phyloP scores from a whole-genome alignment of 2,797 vertebrate species.

The Micropoecilia bifurca region DNA sequence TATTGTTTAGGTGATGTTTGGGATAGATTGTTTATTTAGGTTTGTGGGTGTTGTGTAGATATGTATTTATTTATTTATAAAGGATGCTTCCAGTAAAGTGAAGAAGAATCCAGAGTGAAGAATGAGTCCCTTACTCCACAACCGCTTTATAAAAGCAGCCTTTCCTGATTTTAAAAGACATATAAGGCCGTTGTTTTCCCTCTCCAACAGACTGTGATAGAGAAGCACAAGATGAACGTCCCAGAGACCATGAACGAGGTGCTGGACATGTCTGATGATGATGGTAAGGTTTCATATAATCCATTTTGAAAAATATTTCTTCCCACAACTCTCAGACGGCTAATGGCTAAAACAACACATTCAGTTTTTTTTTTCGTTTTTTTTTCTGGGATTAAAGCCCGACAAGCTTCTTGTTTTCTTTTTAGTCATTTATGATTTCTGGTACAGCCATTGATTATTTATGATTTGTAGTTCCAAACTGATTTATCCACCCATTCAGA shows the following conservation, averaged over 20 bases:
- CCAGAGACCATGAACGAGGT: conserved; percentile 99
- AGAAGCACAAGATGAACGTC: conserved; percentile 99
- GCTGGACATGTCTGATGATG: conserved; percentile 98
- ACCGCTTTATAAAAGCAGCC: neutral
- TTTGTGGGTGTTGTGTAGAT: neutral
- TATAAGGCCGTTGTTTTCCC: conserved; percentile 1
- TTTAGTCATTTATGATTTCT: conserved; percentile 28
- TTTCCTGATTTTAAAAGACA: too few relatives aligned
- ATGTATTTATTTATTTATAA: neutral
- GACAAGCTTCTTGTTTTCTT: neutral
- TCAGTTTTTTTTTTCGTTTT: neutral
- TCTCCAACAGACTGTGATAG: conserved; percentile 88
- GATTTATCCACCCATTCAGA: neutral
- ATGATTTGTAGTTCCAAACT: conserved; percentile 4
- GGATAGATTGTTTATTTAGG: neutral
- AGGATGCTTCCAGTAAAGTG: neutral
- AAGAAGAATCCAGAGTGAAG: neutral
- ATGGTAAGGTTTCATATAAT: conserved; percentile 80
- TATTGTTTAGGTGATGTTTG: neutral
- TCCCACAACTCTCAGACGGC: neutral
- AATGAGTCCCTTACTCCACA: neutral
- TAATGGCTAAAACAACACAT: neutral
- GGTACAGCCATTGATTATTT: neutral
- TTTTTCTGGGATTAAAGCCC: neutral
- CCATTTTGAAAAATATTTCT: neutral